A percentile compares a stretch with the other conserved stretches of the same genome.
Evolutionary conservation across 2,888 invertebrate species (phyloP).

Genomic region (Pegoplata infirma): DNA sequence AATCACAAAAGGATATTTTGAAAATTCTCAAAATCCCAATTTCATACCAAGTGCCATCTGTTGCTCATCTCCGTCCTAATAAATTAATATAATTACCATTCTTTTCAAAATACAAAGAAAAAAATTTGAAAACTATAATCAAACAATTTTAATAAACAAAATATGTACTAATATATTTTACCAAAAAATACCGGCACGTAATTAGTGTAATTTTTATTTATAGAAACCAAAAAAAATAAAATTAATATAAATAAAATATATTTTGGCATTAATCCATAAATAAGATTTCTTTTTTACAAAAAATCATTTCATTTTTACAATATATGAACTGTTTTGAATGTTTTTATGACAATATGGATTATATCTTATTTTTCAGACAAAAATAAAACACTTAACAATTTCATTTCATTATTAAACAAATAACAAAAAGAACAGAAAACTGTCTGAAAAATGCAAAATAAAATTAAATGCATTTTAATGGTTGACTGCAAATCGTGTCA

Average conservation of each 20-base stretch:
- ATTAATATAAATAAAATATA: constrained; percentile 15
- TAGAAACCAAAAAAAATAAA: constrained; percentile 34
- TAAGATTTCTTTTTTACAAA: neutral
- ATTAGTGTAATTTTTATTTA: constrained; percentile 50
- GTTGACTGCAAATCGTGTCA: neutral
- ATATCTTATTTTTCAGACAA: neutral
- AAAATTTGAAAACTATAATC: no score
- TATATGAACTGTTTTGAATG: constrained; percentile 10
- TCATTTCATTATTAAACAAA: neutral
- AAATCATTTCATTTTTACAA: neutral
- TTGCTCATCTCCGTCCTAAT: no score
- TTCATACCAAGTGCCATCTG: no score
- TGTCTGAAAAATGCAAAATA: neutral
- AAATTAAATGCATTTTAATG: neutral
- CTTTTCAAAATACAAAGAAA: no score
- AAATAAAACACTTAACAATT: constrained; percentile 9
- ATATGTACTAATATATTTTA: no score
- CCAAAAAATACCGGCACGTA: constrained; percentile 43
- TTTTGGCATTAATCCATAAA: constrained; percentile 44
- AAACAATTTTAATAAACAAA: no score
- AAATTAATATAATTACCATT: no score
- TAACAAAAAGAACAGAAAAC: neutral
- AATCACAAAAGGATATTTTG: no score
- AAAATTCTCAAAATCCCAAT: no score
- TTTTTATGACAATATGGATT: constrained; percentile 17